These are phyloP conservation scores for Adelges cooleyi DNA, from an alignment of 1,140 invertebrate genomes.

Conservation along the genomic window DNA sequence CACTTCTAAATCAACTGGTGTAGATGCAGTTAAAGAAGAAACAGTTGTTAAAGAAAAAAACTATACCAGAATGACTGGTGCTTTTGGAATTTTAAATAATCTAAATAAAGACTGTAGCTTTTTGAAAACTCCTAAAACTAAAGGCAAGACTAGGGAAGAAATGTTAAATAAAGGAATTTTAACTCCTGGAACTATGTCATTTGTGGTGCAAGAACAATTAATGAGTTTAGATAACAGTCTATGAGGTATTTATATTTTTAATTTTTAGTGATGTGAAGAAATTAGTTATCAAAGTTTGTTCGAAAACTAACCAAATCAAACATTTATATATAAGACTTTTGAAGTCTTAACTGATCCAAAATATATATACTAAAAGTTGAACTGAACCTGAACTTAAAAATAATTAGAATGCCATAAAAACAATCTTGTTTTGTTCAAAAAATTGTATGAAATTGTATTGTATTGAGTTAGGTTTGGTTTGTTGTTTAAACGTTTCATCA, in stretches of 20 bases:
- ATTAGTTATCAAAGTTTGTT: no score
- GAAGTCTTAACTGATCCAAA: no score
- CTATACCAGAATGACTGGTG: slow-evolving; percentile 19
- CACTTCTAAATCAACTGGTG: neutral
- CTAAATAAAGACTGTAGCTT: slow-evolving; percentile 12
- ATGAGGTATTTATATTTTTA: neutral
- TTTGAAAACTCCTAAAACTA: slow-evolving; percentile 21
- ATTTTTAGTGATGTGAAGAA: no score
- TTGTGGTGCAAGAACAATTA: slow-evolving; percentile 20
- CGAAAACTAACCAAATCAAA: no score
- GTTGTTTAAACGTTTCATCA: no score
- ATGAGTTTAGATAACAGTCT: slow-evolving; percentile 1
- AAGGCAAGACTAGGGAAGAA: slow-evolving; percentile 12
- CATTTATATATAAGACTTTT: no score
- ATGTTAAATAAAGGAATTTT: slow-evolving; percentile 5
- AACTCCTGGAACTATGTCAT: slow-evolving; percentile 16
- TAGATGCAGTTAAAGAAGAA: neutral
- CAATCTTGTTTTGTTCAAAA: no score
- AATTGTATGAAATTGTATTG: no score
- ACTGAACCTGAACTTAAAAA: no score
- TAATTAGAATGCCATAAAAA: no score
- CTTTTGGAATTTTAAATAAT: slow-evolving; percentile 16
- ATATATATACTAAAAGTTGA: no score
- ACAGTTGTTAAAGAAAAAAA: slow-evolving; percentile 2
- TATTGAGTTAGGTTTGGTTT: no score